A percentile compares a stretch with the other conserved stretches of the same genome.
Conservation (phyloP, 2,888 invertebrate genomes). For the Esperia sulphurella region DNA sequence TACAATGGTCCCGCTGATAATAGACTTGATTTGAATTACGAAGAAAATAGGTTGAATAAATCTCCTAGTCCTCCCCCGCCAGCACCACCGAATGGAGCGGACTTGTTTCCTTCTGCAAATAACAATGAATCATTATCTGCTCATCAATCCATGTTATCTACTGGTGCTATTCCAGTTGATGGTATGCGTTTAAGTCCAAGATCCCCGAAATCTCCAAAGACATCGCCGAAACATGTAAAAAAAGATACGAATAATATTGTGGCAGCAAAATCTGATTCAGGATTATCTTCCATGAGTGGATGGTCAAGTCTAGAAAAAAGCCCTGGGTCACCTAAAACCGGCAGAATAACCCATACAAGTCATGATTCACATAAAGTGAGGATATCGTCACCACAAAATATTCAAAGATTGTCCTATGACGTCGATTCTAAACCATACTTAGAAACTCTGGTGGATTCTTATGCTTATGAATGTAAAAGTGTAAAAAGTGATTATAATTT, state of each 20-base stretch:
- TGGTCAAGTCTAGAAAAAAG: conserved; percentile 93
- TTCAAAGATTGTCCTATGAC: conserved; percentile 61
- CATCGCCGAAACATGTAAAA: conserved; percentile 84
- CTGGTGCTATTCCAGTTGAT: conserved; percentile 50
- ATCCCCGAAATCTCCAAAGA: conserved; percentile 86
- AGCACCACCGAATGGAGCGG: conserved; percentile 84
- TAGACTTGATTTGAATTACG: conserved; percentile 67
- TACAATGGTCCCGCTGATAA: conserved; percentile 78
- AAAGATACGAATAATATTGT: conserved; percentile 81
- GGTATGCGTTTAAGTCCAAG: conserved; percentile 82
- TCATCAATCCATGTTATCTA: conserved; percentile 53
- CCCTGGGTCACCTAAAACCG: conserved; percentile 87
- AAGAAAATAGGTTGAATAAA: conserved; percentile 65
- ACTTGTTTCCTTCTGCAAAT: conserved; percentile 68
- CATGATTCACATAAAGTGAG: conserved; percentile 66
- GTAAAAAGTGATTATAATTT: conserved; percentile 54
- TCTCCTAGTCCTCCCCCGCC: conserved; percentile 90
- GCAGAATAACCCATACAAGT: conserved; percentile 52
- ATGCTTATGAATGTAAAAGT: conserved; percentile 50
- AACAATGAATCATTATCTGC: conserved; percentile 42
- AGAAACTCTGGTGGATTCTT: conserved; percentile 79
- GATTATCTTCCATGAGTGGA: conserved; percentile 91
- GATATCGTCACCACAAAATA: conserved; percentile 58
- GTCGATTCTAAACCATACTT: conserved; percentile 68
- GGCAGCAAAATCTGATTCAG: conserved; percentile 91